Evolutionary conservation across 2,113 vertebrate species (phyloP).

Genomic region (Cyprinodon variegatus): DNA sequence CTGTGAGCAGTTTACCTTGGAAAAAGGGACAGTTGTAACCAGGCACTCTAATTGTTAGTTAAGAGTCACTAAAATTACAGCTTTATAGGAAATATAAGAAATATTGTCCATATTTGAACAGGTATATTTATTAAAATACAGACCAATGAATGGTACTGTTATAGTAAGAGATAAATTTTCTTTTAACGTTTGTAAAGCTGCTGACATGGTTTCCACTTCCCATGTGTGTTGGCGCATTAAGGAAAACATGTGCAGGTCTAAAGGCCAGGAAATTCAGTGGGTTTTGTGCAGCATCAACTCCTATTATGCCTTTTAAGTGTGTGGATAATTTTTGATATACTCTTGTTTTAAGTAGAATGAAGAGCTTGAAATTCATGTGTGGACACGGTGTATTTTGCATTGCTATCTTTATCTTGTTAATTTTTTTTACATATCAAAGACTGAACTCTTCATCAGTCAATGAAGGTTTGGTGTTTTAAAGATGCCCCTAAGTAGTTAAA

Average conservation of each 20-base stretch:
- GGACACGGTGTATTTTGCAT: neutral
- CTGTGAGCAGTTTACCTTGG: constrained; percentile 9
- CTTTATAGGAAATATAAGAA: neutral
- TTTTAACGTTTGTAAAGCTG: neutral
- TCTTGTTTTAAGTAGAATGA: neutral
- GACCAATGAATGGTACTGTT: neutral
- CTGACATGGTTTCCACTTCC: neutral
- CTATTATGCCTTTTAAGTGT: neutral
- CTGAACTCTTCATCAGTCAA: neutral
- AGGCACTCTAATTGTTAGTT: constrained; percentile 17
- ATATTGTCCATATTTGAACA: neutral
- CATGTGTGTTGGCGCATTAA: neutral
- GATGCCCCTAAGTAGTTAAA: neutral
- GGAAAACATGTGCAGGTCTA: neutral
- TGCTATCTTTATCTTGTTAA: no score
- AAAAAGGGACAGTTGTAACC: constrained; percentile 10
- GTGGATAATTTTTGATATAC: neutral
- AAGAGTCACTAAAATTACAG: constrained; percentile 14
- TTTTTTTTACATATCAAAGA: no score
- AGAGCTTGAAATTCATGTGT: neutral
- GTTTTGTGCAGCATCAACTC: no score
- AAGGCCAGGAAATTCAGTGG: neutral
- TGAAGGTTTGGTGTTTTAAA: neutral
- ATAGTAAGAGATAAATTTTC: neutral
- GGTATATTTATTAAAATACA: neutral